phyloP scores from a whole-genome alignment of 2,797 vertebrate genomes.

The Eulemur albifrons region DNA sequence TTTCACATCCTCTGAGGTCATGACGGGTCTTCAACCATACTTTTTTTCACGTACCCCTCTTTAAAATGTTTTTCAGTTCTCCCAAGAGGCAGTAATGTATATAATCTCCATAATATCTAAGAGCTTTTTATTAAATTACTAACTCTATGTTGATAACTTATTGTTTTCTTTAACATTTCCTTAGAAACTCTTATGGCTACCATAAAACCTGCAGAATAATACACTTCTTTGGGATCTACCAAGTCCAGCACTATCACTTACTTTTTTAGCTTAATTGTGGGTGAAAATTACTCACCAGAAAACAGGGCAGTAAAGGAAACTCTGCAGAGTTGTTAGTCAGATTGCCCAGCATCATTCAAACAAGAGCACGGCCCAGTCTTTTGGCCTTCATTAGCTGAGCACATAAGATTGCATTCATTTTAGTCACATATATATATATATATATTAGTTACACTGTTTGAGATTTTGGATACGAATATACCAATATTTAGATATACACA shows the following conservation, averaged over 20 bases:
- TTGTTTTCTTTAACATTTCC: constrained; percentile 20
- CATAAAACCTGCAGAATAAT: not conserved
- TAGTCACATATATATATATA: not conserved
- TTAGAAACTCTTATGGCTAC: not conserved
- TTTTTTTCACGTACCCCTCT: not conserved
- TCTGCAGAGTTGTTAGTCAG: not conserved
- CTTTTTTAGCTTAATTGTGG: not conserved
- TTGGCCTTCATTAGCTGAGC: not conserved
- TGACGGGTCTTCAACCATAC: not conserved
- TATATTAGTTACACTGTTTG: not conserved
- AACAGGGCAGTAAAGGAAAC: not conserved
- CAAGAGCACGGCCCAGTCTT: not conserved
- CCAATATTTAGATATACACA: not conserved
- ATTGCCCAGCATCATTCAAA: not conserved
- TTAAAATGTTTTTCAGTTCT: not conserved
- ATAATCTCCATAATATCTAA: not conserved
- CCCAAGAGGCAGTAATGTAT: not conserved
- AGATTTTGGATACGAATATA: not conserved
- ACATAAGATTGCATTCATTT: not conserved
- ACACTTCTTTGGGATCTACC: constrained; percentile 16
- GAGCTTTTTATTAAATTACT: not conserved
- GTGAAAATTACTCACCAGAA: not conserved
- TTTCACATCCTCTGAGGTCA: not conserved
- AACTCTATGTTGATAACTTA: not conserved
- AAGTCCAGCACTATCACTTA: not conserved